A percentile compares a stretch with the other conserved stretches of the same genome.
These are phyloP conservation scores for Lepidonotus clava DNA, from an alignment of 2,888 invertebrate species.

Conservation along the genomic window DNA sequence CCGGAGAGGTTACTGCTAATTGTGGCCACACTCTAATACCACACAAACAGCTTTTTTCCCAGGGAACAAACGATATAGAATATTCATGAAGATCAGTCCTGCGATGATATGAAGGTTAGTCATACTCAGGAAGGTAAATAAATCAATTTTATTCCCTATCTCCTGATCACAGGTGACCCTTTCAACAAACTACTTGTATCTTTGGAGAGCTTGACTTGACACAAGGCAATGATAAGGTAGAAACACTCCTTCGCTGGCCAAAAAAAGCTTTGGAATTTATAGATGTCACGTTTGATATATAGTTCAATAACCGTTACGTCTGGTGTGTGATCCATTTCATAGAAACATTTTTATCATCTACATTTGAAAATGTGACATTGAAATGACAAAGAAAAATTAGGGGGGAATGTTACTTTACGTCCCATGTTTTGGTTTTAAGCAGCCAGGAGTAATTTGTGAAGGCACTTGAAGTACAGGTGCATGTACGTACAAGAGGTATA, in stretches of 20 bases:
- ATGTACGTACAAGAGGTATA: no score
- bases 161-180: not conserved
- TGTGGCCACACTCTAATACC: not conserved
- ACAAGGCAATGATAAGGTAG: not conserved
- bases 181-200: not conserved
- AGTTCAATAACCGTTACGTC: no score
- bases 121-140: not conserved
- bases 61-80: not conserved
- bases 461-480: no score
- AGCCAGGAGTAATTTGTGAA: no score
- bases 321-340: no score
- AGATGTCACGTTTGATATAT: no score
- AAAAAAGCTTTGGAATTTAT: no score
- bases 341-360: no score
- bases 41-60: not conserved
- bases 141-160: not conserved
- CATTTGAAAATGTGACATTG: no score
- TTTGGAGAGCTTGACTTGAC: not conserved
- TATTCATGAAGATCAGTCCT: constrained; percentile 5
- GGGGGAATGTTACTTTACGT: no score
- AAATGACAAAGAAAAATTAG: no score
- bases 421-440: no score
- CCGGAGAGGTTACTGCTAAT: not conserved
- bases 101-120: not conserved
- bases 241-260: not conserved